Evolutionary conservation across 2,888 invertebrate genomes (phyloP).

Genomic region (Barypeithes pellucidus): DNA sequence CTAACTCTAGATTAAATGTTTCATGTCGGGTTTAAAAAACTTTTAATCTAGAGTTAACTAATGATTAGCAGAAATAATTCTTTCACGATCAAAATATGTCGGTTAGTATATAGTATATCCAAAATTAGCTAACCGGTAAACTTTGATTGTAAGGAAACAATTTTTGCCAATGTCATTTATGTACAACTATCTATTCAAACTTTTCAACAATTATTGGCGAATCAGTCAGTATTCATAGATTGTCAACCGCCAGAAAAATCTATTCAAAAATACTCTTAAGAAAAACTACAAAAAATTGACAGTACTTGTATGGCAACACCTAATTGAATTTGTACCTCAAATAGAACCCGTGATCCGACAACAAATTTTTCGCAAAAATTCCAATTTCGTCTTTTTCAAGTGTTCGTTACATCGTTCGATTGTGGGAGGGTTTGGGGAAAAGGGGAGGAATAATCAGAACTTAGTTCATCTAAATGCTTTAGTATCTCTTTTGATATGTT

Average conservation of each 20-base stretch:
- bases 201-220: background rate
- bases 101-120: too few species aligned
- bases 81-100: too few species aligned
- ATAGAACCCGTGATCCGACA: constrained; percentile 57
- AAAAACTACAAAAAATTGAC: constrained; percentile 57
- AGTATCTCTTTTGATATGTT: constrained; percentile 73
- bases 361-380: constrained; percentile 58
- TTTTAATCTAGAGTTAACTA: too few species aligned
- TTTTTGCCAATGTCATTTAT: too few species aligned
- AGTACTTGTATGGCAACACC: constrained; percentile 41
- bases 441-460: constrained; percentile 57
- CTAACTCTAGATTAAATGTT: too few species aligned
- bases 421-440: constrained; percentile 61
- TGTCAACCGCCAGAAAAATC: constrained; percentile 58
- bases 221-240: constrained; percentile 39
- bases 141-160: too few species aligned
- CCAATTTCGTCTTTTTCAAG: constrained; percentile 63
- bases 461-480: constrained; percentile 66
- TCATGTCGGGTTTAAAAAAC: too few species aligned
- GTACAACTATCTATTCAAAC: too few species aligned
- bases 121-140: too few species aligned
- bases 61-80: too few species aligned
- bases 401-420: constrained; percentile 65
- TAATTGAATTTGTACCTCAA: constrained; percentile 58
- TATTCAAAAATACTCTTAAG: constrained; percentile 62